These are phyloP conservation scores for Nothocercus julius DNA, from an alignment of 2,113 vertebrate species.

Conservation along the genomic window DNA sequence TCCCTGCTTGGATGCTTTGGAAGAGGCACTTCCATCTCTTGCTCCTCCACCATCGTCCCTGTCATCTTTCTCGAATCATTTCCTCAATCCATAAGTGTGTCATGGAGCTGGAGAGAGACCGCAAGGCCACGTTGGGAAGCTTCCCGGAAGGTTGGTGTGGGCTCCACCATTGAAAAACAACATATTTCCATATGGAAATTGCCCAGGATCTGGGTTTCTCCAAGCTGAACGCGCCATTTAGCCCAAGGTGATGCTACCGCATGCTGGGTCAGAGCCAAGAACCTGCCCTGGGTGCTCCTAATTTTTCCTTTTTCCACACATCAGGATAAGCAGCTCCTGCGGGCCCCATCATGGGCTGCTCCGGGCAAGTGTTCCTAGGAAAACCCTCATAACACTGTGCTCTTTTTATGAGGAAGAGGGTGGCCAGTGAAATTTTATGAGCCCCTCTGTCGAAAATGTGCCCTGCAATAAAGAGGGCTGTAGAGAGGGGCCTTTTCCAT, in stretches of 20 bases:
- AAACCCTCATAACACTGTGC: neutral
- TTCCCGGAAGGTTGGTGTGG: neutral
- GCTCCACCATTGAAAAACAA: neutral
- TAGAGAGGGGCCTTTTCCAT: neutral
- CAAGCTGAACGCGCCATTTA: neutral
- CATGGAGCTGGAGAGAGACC: neutral
- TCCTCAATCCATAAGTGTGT: rapidly evolving
- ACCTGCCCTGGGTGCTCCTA: neutral
- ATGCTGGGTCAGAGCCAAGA: neutral
- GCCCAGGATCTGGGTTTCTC: too few species aligned
- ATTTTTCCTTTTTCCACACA: neutral
- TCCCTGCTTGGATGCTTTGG: neutral
- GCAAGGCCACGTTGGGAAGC: rapidly evolving
- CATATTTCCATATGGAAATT: neutral
- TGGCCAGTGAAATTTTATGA: neutral
- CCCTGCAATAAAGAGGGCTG: neutral
- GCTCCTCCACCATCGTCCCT: neutral
- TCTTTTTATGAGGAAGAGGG: neutral
- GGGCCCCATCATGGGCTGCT: neutral
- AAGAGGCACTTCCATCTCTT: rapidly evolving
- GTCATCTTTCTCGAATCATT: too few species aligned
- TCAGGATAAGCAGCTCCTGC: neutral
- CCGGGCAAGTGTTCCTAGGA: neutral
- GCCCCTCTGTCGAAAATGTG: neutral
- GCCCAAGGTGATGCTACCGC: neutral